Evolutionary conservation across 2,797 vertebrate species (phyloP), one percentile per base, ranked within the genome.

Genomic region (Eospalax fontanierii): DNA sequence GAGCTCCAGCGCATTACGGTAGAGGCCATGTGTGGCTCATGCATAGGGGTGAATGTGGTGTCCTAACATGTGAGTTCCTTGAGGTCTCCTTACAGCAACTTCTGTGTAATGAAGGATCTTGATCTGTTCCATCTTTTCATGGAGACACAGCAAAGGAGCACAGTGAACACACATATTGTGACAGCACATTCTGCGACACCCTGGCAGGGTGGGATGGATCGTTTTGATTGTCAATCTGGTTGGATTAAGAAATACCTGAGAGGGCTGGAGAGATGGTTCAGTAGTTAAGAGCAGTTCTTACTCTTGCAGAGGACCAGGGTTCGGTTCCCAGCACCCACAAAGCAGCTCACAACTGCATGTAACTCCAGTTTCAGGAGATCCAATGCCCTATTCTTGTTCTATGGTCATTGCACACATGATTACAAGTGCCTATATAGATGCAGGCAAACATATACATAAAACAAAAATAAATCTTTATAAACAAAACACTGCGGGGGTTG

Each of bases 151-250:
- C 12, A 66, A 66, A 87, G 68, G 66, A 59, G 33, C 11, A 35
- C 0, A 21, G 81, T 38, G 40, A 43, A 26, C 10, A 10, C 7
- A 5, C 6, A 16, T 2, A 9, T 46, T 0, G 2, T 18, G n/a
- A 86, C 4, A 22, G 22, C 38, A 43, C 19, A 6, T 6, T 76
- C 65, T 46, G 28, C 9, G 59, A 61, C 73, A n/a, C 4, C 12
- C 50, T 6, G 4, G 38, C 28, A 30, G 14, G 46, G 26, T 22
- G 12, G 28, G 26, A 30, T 65, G 26, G 24, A 3, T 63, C 24
- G 24, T 46, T 83, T 24, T 68, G 63, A 50, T 33, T 83, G 40
- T 66, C 28, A 83, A 43, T 59, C 24, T 65, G 38, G 30, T 38
- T 65, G 61, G 28, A 30, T 4, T 65, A 38, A 82, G 19, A 43